phyloP scores from a whole-genome alignment of 2,888 invertebrate genomes.

The Agonum fuliginosum region DNA sequence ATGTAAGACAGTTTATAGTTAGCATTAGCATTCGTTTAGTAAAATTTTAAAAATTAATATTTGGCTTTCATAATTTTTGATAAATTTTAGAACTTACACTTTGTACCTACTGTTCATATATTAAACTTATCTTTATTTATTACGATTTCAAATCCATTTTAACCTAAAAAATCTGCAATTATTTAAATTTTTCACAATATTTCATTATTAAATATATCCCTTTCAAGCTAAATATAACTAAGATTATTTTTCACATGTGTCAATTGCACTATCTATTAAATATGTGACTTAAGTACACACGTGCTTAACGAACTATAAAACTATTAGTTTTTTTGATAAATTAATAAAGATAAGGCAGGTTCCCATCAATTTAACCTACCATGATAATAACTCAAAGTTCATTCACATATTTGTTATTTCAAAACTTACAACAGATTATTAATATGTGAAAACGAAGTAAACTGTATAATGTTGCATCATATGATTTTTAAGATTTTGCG shows the following conservation, averaged over 20 bases:
- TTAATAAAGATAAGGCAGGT: neutral
- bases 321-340: conserved; percentile 7
- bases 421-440: neutral
- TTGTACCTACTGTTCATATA: too few relatives aligned
- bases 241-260: neutral
- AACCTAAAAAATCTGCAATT: too few relatives aligned
- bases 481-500: neutral
- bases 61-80: too few relatives aligned
- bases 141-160: too few relatives aligned
- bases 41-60: too few relatives aligned
- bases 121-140: too few relatives aligned
- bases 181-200: neutral
- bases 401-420: neutral
- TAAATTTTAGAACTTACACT: too few relatives aligned
- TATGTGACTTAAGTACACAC: conserved; percentile 13
- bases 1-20: too few relatives aligned
- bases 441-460: neutral
- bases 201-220: conserved; percentile 18
- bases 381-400: neutral
- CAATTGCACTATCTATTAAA: neutral
- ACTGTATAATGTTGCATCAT: conserved; percentile 18
- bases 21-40: too few relatives aligned
- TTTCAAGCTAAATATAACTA: neutral
- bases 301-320: conserved; percentile 17
- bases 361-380: neutral